phyloP scores from a whole-genome alignment of 2,888 invertebrate genomes.

The Parnassius mnemosyne region DNA sequence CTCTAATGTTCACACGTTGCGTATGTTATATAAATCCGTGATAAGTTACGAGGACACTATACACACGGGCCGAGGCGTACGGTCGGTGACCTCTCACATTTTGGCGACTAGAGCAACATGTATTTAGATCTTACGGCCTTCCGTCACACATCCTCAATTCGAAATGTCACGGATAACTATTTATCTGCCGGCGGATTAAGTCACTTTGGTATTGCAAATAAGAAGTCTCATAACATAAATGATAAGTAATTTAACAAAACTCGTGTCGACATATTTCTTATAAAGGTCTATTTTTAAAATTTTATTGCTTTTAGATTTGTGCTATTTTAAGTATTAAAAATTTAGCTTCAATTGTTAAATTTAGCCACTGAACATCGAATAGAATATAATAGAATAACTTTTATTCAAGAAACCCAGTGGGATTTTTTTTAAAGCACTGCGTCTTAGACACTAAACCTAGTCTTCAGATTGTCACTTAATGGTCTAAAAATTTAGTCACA shows the following conservation, averaged over 20 bases:
- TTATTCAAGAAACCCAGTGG: too few relatives aligned
- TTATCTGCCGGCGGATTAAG: constrained; percentile 21
- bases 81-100: constrained; percentile 58
- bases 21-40: constrained; percentile 46
- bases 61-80: constrained; percentile 35
- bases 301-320: too few relatives aligned
- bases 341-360: too few relatives aligned
- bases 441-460: too few relatives aligned
- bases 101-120: constrained; percentile 39
- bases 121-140: constrained; percentile 39
- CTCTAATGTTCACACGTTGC: constrained; percentile 27
- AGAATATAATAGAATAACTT: too few relatives aligned
- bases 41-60: constrained; percentile 45
- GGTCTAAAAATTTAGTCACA: too few relatives aligned
- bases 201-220: constrained; percentile 22
- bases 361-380: too few relatives aligned
- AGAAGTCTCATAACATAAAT: constrained; percentile 11
- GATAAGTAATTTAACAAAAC: constrained; percentile 7
- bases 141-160: constrained; percentile 26
- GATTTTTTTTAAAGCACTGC: too few relatives aligned
- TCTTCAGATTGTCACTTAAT: too few relatives aligned
- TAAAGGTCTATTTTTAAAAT: too few relatives aligned
- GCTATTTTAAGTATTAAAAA: too few relatives aligned
- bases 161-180: constrained; percentile 28
- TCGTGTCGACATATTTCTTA: constrained; percentile 11